Evolutionary conservation across 1,140 invertebrate genomes (phyloP).

Genomic region (Trachymyrmex septentrionalis): DNA sequence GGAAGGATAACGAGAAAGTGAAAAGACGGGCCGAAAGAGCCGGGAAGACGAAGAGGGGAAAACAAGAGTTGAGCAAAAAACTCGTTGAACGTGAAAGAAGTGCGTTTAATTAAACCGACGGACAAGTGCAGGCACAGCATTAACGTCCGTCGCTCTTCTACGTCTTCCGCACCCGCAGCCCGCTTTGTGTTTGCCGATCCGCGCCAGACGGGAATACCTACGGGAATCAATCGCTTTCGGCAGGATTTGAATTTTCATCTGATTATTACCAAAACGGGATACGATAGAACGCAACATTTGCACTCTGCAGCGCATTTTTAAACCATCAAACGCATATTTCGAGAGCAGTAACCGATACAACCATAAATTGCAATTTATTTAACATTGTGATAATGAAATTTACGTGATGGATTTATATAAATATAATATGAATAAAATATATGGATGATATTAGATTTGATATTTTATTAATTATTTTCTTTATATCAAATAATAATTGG

Average conservation of each 20-base stretch:
- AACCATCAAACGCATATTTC: neutral
- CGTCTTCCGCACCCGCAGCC: conserved; percentile 66
- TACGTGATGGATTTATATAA: neutral
- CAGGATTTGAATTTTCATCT: conserved; percentile 55
- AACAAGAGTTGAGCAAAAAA: conserved; percentile 63
- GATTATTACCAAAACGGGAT: conserved; percentile 35
- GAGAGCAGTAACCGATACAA: neutral
- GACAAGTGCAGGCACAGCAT: conserved; percentile 67
- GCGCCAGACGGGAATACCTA: conserved; percentile 9
- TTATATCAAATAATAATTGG: neutral
- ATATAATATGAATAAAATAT: neutral
- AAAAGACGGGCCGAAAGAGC: conserved; percentile 36
- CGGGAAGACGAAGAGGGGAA: conserved; percentile 22
- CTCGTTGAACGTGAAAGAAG: conserved; percentile 74
- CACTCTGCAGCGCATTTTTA: neutral
- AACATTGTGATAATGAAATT: neutral
- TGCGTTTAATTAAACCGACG: conserved; percentile 74
- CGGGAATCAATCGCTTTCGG: conserved; percentile 4
- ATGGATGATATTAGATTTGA: neutral
- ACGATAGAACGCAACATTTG: neutral
- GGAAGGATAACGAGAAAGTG: conserved; percentile 71
- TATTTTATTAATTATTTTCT: neutral
- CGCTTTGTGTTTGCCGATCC: conserved; percentile 67
- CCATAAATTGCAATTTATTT: conserved; percentile 10
- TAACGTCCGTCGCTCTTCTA: conserved; percentile 64